Conservation (phyloP, 2,113 vertebrate species). For the Aramus guarauna region DNA sequence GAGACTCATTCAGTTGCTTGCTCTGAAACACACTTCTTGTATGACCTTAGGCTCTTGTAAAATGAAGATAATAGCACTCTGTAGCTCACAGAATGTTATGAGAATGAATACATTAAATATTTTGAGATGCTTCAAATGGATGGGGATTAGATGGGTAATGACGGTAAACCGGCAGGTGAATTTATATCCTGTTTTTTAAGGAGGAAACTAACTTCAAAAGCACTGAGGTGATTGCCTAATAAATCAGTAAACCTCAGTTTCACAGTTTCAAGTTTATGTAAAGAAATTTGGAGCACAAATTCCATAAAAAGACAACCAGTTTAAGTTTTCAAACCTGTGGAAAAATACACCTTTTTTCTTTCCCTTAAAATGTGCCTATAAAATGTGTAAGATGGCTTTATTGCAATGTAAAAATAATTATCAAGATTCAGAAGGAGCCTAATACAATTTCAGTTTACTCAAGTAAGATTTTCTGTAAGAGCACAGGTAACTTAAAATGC, state of each 20-base stretch:
- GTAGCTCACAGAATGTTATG: neutral
- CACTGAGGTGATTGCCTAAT: neutral
- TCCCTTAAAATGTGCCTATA: neutral
- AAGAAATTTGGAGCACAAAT: neutral
- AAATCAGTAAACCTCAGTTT: neutral
- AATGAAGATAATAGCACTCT: neutral
- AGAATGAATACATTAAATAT: neutral
- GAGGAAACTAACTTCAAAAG: neutral
- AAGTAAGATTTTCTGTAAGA: neutral
- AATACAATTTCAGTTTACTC: neutral
- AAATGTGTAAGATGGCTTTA: neutral
- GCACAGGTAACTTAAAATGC: neutral
- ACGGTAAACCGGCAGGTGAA: neutral
- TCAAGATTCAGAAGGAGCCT: neutral
- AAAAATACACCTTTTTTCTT: neutral
- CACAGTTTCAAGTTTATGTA: neutral
- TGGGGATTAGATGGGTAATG: neutral
- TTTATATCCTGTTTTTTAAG: neutral
- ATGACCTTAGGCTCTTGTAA: neutral
- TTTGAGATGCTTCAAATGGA: neutral
- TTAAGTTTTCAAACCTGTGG: neutral
- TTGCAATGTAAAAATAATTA: neutral
- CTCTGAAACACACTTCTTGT: neutral
- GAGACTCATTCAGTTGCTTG: neutral
- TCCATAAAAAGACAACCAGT: neutral